Percentiles rank a stretch among this genome's conserved stretches.
Conservation (phyloP, 2,797 vertebrate species). For the Denticeps clupeoides region DNA sequence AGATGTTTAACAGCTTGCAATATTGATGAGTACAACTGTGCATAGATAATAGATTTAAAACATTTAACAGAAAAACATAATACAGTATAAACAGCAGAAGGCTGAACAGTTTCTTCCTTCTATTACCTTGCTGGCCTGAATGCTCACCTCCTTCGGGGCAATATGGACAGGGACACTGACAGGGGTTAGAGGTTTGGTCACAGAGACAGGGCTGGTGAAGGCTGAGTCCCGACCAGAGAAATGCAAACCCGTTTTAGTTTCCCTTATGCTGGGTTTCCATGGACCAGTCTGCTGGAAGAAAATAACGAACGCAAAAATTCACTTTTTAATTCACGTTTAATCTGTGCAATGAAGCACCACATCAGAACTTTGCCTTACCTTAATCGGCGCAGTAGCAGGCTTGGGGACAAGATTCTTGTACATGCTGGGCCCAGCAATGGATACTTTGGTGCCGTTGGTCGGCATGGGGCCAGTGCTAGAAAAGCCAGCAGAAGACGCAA, state of each 20-base stretch:
- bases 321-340: too few species aligned
- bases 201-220: constrained; percentile 92
- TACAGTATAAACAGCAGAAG: too few species aligned
- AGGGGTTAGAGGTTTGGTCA: constrained; percentile 85
- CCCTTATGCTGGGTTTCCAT: constrained; percentile 89
- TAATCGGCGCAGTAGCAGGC: constrained; percentile 84
- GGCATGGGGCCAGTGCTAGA: constrained; percentile 79
- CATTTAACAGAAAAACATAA: too few species aligned
- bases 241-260: constrained; percentile 83
- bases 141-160: constrained; percentile 86
- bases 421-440: constrained; percentile 82
- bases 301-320: too few species aligned
- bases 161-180: constrained; percentile 73
- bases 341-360: too few species aligned
- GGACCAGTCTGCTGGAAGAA: constrained; percentile 57
- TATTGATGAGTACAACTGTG: too few species aligned
- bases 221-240: constrained; percentile 86
- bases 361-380: too few species aligned
- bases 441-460: constrained; percentile 86
- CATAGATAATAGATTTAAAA: too few species aligned
- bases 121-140: too few species aligned
- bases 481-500: constrained; percentile 90
- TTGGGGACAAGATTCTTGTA: constrained; percentile 99
- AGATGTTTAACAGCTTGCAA: too few species aligned
- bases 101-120: too few species aligned